Conservation (phyloP, 2,888 invertebrate genomes). For the Craniophora ligustri region DNA sequence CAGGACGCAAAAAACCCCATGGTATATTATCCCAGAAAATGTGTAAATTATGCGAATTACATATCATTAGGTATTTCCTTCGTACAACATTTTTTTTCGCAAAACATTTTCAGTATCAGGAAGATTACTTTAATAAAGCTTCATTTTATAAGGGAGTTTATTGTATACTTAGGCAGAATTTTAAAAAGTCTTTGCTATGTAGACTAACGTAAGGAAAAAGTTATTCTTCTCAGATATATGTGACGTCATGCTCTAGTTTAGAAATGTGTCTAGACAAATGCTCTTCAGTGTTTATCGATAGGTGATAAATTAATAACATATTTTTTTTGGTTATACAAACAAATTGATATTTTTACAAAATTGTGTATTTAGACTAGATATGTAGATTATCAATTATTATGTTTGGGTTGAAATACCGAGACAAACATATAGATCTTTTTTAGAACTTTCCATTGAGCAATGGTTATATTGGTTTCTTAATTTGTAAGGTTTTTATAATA, state of each 20-base stretch:
- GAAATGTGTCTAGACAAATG: not conserved
- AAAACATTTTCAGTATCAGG: conserved; percentile 43
- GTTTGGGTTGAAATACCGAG: too few relatives aligned
- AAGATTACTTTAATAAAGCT: conserved; percentile 41
- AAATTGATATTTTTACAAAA: too few relatives aligned
- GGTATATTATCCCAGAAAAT: conserved; percentile 24
- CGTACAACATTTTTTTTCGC: conserved; percentile 28
- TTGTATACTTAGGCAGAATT: conserved; percentile 25
- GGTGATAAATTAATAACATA: too few relatives aligned
- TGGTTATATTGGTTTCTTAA: too few relatives aligned
- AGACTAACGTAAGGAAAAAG: not conserved
- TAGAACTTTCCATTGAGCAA: too few relatives aligned
- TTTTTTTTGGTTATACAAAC: too few relatives aligned
- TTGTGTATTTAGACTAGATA: too few relatives aligned
- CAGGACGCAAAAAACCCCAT: conserved; percentile 19
- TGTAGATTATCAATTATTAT: too few relatives aligned
- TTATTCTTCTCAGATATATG: not conserved
- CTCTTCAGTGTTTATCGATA: not conserved
- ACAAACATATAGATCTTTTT: too few relatives aligned
- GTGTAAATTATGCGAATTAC: conserved; percentile 45
- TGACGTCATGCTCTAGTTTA: conserved; percentile 7
- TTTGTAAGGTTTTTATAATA: too few relatives aligned
- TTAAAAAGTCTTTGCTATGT: conserved; percentile 14
- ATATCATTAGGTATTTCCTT: conserved; percentile 30
- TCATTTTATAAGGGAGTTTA: conserved; percentile 37